These are phyloP conservation scores for Polyommatus icarus DNA, from an alignment of 2,888 invertebrate genomes.

Conservation along the genomic window DNA sequence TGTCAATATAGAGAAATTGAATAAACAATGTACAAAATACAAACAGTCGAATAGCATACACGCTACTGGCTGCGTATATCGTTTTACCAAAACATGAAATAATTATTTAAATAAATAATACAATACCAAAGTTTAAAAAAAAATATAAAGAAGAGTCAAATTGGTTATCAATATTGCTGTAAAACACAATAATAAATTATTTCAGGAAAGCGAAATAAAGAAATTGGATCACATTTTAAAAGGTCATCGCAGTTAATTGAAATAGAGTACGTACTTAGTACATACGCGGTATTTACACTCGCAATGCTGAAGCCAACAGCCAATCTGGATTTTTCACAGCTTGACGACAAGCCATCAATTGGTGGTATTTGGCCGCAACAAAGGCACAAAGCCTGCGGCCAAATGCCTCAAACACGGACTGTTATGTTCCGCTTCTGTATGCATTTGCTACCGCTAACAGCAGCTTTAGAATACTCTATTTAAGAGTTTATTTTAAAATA, in stretches of 20 bases:
- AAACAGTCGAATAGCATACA: background rate
- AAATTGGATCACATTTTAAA: background rate
- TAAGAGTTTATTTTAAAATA: too few relatives aligned
- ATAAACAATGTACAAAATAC: background rate
- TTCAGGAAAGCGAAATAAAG: background rate
- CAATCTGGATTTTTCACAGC: background rate
- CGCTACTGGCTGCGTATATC: background rate
- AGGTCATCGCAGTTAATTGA: background rate
- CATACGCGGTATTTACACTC: background rate
- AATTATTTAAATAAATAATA: background rate
- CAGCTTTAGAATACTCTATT: too few relatives aligned
- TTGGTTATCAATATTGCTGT: background rate
- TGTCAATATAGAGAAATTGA: background rate
- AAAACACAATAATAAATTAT: background rate
- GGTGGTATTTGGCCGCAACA: background rate
- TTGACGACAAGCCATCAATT: background rate
- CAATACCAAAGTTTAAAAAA: background rate
- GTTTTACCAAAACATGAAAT: background rate
- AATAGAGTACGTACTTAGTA: background rate
- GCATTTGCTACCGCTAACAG: too few relatives aligned
- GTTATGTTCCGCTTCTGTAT: too few relatives aligned
- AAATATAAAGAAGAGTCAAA: background rate
- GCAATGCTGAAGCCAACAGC: background rate
- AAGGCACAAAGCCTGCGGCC: too few relatives aligned
- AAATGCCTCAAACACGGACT: too few relatives aligned